A percentile compares a stretch with the other conserved stretches of the same genome.
Evolutionary conservation across 1,140 invertebrate species (phyloP).

Genomic region (Solen grandis): DNA sequence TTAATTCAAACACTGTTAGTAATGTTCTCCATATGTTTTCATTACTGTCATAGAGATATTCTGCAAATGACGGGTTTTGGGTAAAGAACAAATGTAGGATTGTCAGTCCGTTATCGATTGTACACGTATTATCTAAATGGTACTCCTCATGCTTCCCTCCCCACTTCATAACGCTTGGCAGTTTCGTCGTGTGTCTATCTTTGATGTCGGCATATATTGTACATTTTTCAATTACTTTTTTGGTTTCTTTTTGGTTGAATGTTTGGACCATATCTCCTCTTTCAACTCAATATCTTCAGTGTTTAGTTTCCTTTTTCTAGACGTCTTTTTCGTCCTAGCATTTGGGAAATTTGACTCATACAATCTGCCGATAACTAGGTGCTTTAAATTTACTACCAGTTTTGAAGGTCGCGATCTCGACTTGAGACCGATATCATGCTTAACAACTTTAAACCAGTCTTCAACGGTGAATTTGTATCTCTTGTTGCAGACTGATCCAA

Average conservation of each 20-base stretch:
- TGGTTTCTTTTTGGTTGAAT: background rate
- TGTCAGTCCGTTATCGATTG: background rate
- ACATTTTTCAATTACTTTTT: no score
- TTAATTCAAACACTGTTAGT: background rate
- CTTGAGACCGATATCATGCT: background rate
- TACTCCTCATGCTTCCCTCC: background rate
- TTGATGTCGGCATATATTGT: background rate
- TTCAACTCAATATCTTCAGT: background rate
- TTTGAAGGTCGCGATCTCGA: background rate
- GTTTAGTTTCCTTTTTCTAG: background rate
- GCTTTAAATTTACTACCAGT: background rate
- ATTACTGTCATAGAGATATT: background rate
- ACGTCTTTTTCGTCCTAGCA: background rate
- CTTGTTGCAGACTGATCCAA: background rate
- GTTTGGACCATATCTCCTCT: background rate
- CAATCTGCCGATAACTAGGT: background rate
- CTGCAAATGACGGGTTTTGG: background rate
- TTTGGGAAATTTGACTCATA: background rate
- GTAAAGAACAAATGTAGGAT: background rate
- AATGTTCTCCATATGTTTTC: background rate
- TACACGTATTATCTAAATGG: background rate
- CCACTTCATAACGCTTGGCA: background rate
- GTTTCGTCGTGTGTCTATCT: background rate
- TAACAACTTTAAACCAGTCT: slow-evolving; percentile 4
- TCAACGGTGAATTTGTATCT: slow-evolving; percentile 11